Evolutionary conservation across 1,140 invertebrate species (phyloP).

Genomic region (Megalonaias nervosa): DNA sequence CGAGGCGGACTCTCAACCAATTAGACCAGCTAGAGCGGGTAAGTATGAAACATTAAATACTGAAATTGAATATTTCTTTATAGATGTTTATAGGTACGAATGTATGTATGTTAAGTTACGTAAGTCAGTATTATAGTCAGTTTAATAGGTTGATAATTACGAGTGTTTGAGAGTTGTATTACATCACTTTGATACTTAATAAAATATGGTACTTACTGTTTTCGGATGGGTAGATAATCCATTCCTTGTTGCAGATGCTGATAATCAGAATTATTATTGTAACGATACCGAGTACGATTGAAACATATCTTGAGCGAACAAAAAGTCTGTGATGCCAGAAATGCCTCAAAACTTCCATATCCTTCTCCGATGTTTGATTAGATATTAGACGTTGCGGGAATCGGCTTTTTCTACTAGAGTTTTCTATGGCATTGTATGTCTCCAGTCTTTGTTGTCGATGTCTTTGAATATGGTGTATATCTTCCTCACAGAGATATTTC

Average conservation of each 20-base stretch:
- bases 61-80: too few species aligned
- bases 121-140: too few species aligned
- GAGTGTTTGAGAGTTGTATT: too few species aligned
- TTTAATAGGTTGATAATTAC: too few species aligned
- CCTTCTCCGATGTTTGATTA: conserved; percentile 53
- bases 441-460: conserved; percentile 60
- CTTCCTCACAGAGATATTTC: conserved; percentile 62
- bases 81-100: too few species aligned
- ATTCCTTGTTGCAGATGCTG: conserved; percentile 26
- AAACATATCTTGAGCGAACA: conserved; percentile 55
- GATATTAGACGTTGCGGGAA: conserved; percentile 43
- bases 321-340: conserved; percentile 68
- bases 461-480: conserved; percentile 60
- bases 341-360: conserved; percentile 60
- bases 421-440: conserved; percentile 60
- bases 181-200: too few species aligned
- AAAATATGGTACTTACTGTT: conserved; percentile 23
- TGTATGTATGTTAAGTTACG: too few species aligned
- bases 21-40: too few species aligned
- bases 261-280: conserved; percentile 24
- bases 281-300: conserved; percentile 46
- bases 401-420: conserved; percentile 52
- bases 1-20: too few species aligned
- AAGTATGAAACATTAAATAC: too few species aligned
- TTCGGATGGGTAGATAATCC: conserved; percentile 26